A percentile compares a stretch with the other conserved stretches of the same genome.
These are phyloP conservation scores for Eupithecia abbreviata DNA, from an alignment of 2,888 invertebrate species.

Conservation along the genomic window DNA sequence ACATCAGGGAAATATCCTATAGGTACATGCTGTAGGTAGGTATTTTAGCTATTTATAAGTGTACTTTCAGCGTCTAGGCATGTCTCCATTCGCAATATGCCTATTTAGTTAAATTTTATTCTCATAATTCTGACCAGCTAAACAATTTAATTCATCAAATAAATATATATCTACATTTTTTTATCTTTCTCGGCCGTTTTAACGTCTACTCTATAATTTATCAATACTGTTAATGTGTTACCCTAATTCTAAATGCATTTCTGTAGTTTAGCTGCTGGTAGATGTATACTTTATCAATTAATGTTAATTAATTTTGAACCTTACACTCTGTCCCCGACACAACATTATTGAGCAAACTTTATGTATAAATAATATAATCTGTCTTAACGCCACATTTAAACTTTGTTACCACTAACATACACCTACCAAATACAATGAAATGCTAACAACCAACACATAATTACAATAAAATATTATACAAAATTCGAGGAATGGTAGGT, in stretches of 20 bases:
- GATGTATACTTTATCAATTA: not conserved
- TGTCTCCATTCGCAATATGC: not conserved
- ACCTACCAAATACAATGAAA: constrained; percentile 30
- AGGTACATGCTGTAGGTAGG: not conserved
- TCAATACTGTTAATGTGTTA: not conserved
- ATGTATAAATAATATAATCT: constrained; percentile 36
- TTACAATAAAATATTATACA: constrained; percentile 29
- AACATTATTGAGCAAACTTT: constrained; percentile 45
- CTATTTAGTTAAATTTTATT: not conserved
- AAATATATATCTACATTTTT: not conserved
- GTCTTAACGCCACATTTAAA: constrained; percentile 29
- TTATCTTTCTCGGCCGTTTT: not conserved
- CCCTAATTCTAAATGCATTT: not conserved
- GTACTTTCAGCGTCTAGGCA: not conserved
- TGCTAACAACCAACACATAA: constrained; percentile 27
- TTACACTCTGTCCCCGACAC: constrained; percentile 39
- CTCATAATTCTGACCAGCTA: not conserved
- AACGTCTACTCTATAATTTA: not conserved
- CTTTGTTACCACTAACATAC: constrained; percentile 24
- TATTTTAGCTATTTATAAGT: not conserved
- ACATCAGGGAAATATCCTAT: not conserved
- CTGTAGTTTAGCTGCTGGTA: constrained; percentile 26
- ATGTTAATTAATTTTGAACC: constrained; percentile 29
- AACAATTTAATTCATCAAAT: not conserved
- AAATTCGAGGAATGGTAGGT: constrained; percentile 33